Conservation (phyloP, 2,888 invertebrate species). For the Hecatera dysodea region DNA sequence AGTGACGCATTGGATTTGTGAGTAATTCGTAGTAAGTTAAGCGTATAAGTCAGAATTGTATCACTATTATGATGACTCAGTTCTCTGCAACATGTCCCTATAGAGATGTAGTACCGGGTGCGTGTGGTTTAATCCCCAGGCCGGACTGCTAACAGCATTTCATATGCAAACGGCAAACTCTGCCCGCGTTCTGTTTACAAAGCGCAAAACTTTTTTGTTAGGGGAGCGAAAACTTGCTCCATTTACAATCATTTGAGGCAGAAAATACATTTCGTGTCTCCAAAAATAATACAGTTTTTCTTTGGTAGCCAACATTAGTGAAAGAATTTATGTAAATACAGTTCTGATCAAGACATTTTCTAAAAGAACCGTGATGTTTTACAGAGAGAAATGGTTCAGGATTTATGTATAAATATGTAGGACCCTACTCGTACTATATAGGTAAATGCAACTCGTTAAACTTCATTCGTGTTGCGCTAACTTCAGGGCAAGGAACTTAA, state of each 20-base stretch:
- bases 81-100: conserved; percentile 62
- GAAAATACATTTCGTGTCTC: conserved; percentile 58
- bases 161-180: conserved; percentile 80
- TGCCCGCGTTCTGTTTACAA: conserved; percentile 75
- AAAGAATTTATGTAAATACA: background rate
- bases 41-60: conserved; percentile 67
- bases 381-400: background rate
- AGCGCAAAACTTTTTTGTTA: conserved; percentile 75
- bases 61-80: conserved; percentile 76
- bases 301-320: background rate
- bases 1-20: conserved; percentile 79
- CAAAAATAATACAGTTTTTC: conserved; percentile 25
- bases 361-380: background rate
- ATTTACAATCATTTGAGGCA: conserved; percentile 71
- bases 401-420: conserved; percentile 3
- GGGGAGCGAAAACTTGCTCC: conserved; percentile 72
- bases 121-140: conserved; percentile 73
- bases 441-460: conserved; percentile 36
- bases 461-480: conserved; percentile 37
- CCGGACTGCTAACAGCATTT: conserved; percentile 77
- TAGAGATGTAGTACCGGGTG: conserved; percentile 45
- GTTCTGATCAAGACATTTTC: background rate
- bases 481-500: conserved; percentile 71
- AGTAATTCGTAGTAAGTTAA: conserved; percentile 72
- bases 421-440: too few relatives aligned